Percentiles rank a stretch among this genome's conserved stretches.
These are phyloP conservation scores for Hippocampus comes DNA, from an alignment of 2,113 vertebrate species.

Conservation along the genomic window DNA sequence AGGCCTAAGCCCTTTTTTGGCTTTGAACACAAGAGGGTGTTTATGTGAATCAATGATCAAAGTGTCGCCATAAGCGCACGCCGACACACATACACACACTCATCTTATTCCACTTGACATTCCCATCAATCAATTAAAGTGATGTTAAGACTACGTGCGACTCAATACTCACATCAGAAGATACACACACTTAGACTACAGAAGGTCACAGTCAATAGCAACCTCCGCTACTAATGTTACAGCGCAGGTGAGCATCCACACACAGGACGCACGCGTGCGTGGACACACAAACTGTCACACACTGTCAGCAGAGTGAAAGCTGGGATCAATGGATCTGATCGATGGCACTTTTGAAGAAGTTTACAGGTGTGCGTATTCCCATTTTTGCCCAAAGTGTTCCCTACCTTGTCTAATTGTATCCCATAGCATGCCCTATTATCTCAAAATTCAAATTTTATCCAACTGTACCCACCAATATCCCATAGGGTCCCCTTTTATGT, in stretches of 20 bases:
- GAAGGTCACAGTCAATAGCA: constrained; percentile 63
- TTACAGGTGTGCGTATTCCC: not conserved
- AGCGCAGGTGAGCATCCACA: constrained; percentile 20
- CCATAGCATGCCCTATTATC: not conserved
- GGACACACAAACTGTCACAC: constrained; percentile 15
- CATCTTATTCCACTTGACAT: constrained; percentile 57
- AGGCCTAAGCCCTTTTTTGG: constrained; percentile 51
- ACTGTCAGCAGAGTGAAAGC: constrained; percentile 34
- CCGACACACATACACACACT: constrained; percentile 21
- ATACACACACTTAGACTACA: constrained; percentile 44
- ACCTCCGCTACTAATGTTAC: constrained; percentile 23
- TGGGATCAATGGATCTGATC: constrained; percentile 54
- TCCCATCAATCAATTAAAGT: constrained; percentile 68
- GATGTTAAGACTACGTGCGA: constrained; percentile 53
- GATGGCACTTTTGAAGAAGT: constrained; percentile 50
- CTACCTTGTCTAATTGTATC: not conserved
- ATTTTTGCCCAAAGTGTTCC: not conserved
- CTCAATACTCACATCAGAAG: constrained; percentile 63
- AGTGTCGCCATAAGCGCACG: constrained; percentile 50
- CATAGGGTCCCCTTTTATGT: not conserved
- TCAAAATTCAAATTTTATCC: too few species aligned
- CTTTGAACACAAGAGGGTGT: constrained; percentile 70
- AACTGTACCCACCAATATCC: not conserved
- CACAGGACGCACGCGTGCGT: constrained; percentile 28
- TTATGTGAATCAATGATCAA: constrained; percentile 70